Evolutionary conservation across 1,140 invertebrate genomes (phyloP).

Genomic region (Camponotus pennsylvanicus): DNA sequence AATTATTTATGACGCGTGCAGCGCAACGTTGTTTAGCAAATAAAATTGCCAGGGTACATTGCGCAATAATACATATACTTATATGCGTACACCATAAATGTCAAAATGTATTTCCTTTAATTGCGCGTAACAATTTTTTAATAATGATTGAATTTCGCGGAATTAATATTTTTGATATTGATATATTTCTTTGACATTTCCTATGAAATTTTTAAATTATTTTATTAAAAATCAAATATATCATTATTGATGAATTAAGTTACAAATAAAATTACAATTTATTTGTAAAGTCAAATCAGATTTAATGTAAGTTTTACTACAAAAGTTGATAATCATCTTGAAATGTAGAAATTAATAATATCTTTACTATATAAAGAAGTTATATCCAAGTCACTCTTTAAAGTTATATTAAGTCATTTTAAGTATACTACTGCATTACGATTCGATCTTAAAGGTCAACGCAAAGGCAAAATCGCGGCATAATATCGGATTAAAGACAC

Average conservation of each 20-base stretch:
- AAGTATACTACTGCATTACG: conserved; percentile 28
- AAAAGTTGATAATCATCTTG: conserved; percentile 1
- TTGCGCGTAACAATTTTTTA: neutral
- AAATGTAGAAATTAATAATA: conserved; percentile 15
- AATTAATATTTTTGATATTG: neutral
- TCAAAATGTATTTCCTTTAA: neutral
- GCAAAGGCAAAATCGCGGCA: conserved; percentile 7
- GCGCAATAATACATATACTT: no score
- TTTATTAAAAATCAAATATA: neutral
- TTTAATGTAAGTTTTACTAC: neutral
- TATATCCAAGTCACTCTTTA: conserved; percentile 5
- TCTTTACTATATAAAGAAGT: conserved; percentile 6
- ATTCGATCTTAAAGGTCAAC: conserved; percentile 24
- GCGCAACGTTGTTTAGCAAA: neutral
- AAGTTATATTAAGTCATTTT: conserved; percentile 17
- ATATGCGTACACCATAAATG: neutral
- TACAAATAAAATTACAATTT: neutral
- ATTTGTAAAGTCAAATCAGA: neutral
- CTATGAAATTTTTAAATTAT: neutral
- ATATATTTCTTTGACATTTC: no score
- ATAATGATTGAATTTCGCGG: neutral
- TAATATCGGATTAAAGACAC: conserved; percentile 32
- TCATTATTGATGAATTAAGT: neutral
- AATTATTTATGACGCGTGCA: conserved; percentile 31
- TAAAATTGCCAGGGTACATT: conserved; percentile 6